These are phyloP conservation scores for Hippocampus kuda DNA, from an alignment of 2,797 vertebrate genomes.

Conservation along the genomic window DNA sequence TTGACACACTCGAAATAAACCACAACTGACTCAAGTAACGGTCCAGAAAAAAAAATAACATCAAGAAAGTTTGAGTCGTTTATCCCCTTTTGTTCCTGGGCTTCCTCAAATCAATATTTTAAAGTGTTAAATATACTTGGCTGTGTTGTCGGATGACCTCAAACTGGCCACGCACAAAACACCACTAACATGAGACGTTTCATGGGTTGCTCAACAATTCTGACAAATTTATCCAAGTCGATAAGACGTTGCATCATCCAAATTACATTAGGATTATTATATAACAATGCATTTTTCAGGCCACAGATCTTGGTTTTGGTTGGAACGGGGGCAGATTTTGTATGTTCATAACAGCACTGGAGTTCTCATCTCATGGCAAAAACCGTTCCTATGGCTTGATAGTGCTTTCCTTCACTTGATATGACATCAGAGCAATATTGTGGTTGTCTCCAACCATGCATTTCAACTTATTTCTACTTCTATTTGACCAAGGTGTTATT, in stretches of 20 bases:
- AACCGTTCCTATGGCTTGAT: not conserved
- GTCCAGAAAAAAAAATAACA: not conserved
- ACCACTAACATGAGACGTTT: not conserved
- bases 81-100: not conserved
- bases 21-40: slow-evolving; percentile 13
- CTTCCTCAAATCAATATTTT: not conserved
- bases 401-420: not conserved
- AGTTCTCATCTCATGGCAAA: not conserved
- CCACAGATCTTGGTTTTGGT: not conserved
- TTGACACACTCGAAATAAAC: slow-evolving; percentile 6
- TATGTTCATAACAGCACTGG: not conserved
- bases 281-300: not conserved
- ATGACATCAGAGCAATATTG: not conserved
- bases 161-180: not conserved
- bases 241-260: not conserved
- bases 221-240: not conserved
- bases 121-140: not conserved
- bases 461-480: not conserved
- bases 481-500: not conserved
- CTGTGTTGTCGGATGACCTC: not conserved
- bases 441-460: not conserved
- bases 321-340: not conserved
- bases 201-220: not conserved
- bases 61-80: not conserved
- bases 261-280: not conserved